These are phyloP conservation scores for Periophthalmus magnuspinnatus DNA, from an alignment of 2,797 vertebrate species.

Conservation along the genomic window DNA sequence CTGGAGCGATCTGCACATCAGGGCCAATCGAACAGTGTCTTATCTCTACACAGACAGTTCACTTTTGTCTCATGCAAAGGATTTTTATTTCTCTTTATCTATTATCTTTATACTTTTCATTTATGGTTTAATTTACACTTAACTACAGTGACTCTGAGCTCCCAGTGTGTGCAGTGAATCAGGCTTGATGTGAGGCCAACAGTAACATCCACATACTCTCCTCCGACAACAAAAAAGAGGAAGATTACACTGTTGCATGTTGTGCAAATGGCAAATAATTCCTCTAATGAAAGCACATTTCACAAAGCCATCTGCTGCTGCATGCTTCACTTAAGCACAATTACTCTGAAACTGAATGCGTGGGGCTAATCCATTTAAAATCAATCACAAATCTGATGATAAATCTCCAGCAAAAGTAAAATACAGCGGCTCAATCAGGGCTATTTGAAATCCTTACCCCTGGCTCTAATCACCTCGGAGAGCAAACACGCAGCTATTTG, in stretches of 20 bases:
- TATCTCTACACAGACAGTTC: neutral
- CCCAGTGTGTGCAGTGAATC: constrained; percentile 24
- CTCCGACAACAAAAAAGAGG: constrained; percentile 27
- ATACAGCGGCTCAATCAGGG: constrained; percentile 74
- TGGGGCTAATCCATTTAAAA: constrained; percentile 61
- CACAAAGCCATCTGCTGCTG: constrained; percentile 46
- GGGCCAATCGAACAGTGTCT: too few relatives aligned
- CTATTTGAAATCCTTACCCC: constrained; percentile 78
- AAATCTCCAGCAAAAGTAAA: constrained; percentile 75
- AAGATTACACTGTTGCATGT: constrained; percentile 39
- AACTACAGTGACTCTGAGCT: neutral
- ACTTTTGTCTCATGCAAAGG: neutral
- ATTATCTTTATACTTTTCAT: neutral
- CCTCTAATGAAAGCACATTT: constrained; percentile 59
- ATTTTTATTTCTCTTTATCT: neutral
- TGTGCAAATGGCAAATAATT: constrained; percentile 54
- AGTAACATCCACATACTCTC: constrained; percentile 34
- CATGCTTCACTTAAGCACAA: constrained; percentile 55
- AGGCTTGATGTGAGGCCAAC: constrained; percentile 34
- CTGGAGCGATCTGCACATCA: too few relatives aligned
- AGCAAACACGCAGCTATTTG: constrained; percentile 78
- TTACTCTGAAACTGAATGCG: constrained; percentile 52
- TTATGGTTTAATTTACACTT: neutral
- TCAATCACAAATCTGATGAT: constrained; percentile 65
- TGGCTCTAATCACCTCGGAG: constrained; percentile 80